Percentiles rank a stretch among this genome's conserved stretches.
phyloP scores from a whole-genome alignment of 2,797 vertebrate genomes.

The Cebuella pygmaea region DNA sequence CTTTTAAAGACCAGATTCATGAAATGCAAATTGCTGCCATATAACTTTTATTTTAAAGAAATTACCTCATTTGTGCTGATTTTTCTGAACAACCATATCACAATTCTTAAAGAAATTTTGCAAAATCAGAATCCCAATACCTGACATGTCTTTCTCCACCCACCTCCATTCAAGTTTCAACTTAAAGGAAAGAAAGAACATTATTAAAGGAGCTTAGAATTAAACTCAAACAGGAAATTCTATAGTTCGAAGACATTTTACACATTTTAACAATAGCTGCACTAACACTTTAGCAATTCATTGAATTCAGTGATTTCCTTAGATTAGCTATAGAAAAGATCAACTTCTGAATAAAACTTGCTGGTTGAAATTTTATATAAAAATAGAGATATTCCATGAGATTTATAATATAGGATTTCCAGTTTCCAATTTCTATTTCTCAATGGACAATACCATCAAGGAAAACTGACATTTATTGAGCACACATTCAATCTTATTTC shows the following conservation, averaged over 20 bases:
- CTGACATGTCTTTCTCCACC: slow-evolving; percentile 70
- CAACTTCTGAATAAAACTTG: slow-evolving; percentile 11
- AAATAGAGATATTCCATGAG: slow-evolving; percentile 33
- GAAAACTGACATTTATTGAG: slow-evolving; percentile 41
- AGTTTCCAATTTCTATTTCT: slow-evolving; percentile 53
- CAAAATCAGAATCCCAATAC: slow-evolving; percentile 70
- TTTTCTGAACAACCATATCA: slow-evolving; percentile 69
- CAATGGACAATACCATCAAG: slow-evolving; percentile 2
- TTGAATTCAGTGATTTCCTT: slow-evolving; percentile 2
- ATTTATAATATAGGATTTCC: slow-evolving; percentile 41
- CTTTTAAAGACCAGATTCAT: slow-evolving; percentile 70
- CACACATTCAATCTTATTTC: slow-evolving; percentile 46
- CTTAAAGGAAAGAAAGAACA: slow-evolving; percentile 58
- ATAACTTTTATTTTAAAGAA: slow-evolving; percentile 78
- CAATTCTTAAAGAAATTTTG: slow-evolving; percentile 69
- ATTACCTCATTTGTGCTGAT: slow-evolving; percentile 55
- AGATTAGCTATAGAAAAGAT: slow-evolving; percentile 55
- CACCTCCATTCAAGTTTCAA: slow-evolving; percentile 75
- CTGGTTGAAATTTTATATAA: slow-evolving; percentile 32
- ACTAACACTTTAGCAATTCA: slow-evolving; percentile 46
- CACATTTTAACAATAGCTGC: slow-evolving; percentile 74
- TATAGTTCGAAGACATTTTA: slow-evolving; percentile 69
- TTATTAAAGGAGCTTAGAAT: slow-evolving; percentile 69
- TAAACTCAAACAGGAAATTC: slow-evolving; percentile 62
- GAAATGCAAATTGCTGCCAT: slow-evolving; percentile 70